These are phyloP conservation scores for Sebastiscus albofasciatus DNA, from an alignment of 2,797 vertebrate species.

Conservation along the genomic window DNA sequence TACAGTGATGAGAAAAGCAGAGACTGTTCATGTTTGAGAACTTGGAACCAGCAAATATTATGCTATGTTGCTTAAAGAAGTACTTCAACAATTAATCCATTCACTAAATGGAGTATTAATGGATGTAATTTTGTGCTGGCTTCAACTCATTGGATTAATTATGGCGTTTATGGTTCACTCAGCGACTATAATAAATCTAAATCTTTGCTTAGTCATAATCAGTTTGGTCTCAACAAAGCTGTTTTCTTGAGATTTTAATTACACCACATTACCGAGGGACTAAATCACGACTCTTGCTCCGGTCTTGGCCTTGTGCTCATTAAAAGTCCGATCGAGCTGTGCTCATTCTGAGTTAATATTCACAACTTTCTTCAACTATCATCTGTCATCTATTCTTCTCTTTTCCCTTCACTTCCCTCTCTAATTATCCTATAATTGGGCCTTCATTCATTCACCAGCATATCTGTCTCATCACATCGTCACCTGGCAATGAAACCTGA, in stretches of 20 bases:
- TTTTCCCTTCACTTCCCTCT: slow-evolving; percentile 11
- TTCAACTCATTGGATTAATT: background rate
- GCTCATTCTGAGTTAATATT: slow-evolving; percentile 24
- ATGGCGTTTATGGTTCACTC: background rate
- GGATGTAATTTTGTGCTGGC: background rate
- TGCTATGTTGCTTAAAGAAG: background rate
- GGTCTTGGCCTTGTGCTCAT: slow-evolving; percentile 15
- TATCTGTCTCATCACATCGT: slow-evolving; percentile 27
- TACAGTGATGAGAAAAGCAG: background rate
- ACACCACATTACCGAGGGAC: background rate
- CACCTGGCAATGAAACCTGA: slow-evolving; percentile 26
- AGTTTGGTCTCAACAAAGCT: background rate
- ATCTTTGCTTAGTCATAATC: background rate
- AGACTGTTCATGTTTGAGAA: background rate
- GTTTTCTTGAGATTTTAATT: background rate
- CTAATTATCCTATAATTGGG: slow-evolving; percentile 49
- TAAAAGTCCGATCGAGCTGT: background rate
- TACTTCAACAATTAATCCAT: background rate
- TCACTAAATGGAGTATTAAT: background rate
- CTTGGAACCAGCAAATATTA: background rate
- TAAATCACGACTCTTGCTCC: background rate
- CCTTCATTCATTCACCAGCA: slow-evolving; percentile 27
- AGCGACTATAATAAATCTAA: background rate
- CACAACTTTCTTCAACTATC: slow-evolving; percentile 24
- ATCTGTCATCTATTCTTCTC: slow-evolving; percentile 21